Conservation (phyloP, 1,140 invertebrate genomes). For the Panagrolaimus sp. region DNA sequence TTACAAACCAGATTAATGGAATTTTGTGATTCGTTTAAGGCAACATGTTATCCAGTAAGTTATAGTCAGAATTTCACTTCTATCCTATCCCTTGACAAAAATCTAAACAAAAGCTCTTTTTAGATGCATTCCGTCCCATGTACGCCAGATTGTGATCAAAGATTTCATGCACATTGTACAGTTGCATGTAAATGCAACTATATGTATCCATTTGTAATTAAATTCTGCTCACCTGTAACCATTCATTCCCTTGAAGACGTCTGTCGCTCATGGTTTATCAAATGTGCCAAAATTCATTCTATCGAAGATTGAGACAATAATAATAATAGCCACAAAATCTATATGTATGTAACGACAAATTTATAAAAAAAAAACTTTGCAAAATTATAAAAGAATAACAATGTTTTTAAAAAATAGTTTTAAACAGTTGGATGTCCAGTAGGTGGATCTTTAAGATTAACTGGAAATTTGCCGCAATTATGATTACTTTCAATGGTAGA, state of each 20-base stretch:
- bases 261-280: conserved; percentile 44
- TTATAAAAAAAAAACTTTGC: too few relatives aligned
- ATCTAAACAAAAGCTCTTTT: too few relatives aligned
- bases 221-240: conserved; percentile 45
- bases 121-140: conserved; percentile 19
- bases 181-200: conserved; percentile 44
- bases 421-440: too few relatives aligned
- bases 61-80: neutral
- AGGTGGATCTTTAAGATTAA: too few relatives aligned
- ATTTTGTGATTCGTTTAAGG: neutral
- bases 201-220: conserved; percentile 41
- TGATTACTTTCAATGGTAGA: too few relatives aligned
- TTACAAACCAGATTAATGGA: neutral
- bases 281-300: conserved; percentile 42
- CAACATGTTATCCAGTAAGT: conserved; percentile 6
- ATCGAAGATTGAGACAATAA: conserved; percentile 23
- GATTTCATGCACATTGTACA: conserved; percentile 29
- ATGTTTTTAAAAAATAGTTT: too few relatives aligned
- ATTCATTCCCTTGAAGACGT: conserved; percentile 44
- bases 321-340: too few relatives aligned
- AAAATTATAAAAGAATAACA: too few relatives aligned
- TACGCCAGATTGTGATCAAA: conserved; percentile 34
- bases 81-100: too few relatives aligned
- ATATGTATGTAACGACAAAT: too few relatives aligned
- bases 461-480: too few relatives aligned